A percentile compares a stretch with the other conserved stretches of the same genome.
These are phyloP conservation scores for Tyto alba DNA, from an alignment of 2,113 vertebrate species.

Conservation along the genomic window DNA sequence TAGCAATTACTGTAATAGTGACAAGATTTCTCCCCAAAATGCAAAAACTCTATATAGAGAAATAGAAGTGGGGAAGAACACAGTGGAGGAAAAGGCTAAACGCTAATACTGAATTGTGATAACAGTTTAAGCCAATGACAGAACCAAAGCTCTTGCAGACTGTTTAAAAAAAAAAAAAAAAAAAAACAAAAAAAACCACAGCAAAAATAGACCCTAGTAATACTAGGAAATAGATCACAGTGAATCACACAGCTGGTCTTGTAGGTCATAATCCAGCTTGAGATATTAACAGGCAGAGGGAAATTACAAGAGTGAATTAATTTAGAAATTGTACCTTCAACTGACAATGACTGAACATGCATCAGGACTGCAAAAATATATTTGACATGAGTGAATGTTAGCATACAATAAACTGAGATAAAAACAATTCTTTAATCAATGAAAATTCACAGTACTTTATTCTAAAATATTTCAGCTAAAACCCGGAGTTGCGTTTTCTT, in stretches of 20 bases:
- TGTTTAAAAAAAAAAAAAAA: neutral
- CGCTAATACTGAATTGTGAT: neutral
- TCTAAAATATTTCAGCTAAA: neutral
- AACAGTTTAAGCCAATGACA: neutral
- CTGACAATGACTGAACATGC: neutral
- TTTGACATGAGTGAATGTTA: neutral
- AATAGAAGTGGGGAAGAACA: accelerated
- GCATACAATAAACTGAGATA: neutral
- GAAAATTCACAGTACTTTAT: neutral
- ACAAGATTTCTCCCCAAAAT: neutral
- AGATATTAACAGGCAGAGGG: neutral
- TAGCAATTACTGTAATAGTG: neutral
- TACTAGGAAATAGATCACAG: neutral
- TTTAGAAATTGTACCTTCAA: neutral
- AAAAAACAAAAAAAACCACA: neutral
- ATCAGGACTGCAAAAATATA: neutral
- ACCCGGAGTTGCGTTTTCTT: neutral
- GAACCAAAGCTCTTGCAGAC: neutral
- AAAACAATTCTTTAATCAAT: neutral
- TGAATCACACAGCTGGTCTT: neutral
- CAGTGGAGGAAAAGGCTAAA: neutral
- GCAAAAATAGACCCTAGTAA: neutral
- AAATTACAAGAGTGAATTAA: neutral
- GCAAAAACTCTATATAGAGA: neutral
- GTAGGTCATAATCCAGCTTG: neutral